These are phyloP conservation scores for Malurus alboscapulatus DNA, from an alignment of 2,113 vertebrate genomes.

Conservation along the genomic window DNA sequence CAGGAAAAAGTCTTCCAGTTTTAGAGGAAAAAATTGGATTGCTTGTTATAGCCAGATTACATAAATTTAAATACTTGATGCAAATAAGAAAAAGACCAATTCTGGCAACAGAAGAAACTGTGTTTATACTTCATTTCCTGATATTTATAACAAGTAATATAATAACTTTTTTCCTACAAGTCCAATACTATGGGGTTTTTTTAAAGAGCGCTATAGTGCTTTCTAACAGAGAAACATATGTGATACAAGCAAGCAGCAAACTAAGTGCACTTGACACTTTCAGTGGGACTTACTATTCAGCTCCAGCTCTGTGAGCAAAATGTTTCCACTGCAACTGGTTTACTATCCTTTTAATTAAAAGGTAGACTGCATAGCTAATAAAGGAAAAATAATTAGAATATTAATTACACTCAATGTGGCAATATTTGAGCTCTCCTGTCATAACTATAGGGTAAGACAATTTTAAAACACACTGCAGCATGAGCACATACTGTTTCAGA, in stretches of 20 bases:
- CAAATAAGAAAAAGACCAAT: background rate
- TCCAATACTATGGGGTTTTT: background rate
- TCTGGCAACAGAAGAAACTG: background rate
- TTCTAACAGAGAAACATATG: background rate
- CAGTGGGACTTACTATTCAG: background rate
- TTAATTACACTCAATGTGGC: background rate
- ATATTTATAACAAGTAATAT: background rate
- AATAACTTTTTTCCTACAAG: background rate
- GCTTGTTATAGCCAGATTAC: background rate
- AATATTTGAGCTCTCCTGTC: background rate
- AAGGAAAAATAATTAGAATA: conserved; percentile 29
- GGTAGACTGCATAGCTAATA: background rate
- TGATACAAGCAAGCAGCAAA: background rate
- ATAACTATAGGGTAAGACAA: background rate
- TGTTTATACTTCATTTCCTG: background rate
- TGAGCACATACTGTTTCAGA: background rate
- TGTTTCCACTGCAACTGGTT: background rate
- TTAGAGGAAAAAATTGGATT: background rate
- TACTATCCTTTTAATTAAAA: conserved; percentile 19
- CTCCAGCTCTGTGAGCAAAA: background rate
- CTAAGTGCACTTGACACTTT: background rate
- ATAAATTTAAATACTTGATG: background rate
- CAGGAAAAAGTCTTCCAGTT: background rate
- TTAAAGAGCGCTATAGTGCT: background rate
- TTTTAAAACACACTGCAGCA: background rate